Conservation (phyloP, 2,888 invertebrate genomes). For the Marronus borbonicus region DNA sequence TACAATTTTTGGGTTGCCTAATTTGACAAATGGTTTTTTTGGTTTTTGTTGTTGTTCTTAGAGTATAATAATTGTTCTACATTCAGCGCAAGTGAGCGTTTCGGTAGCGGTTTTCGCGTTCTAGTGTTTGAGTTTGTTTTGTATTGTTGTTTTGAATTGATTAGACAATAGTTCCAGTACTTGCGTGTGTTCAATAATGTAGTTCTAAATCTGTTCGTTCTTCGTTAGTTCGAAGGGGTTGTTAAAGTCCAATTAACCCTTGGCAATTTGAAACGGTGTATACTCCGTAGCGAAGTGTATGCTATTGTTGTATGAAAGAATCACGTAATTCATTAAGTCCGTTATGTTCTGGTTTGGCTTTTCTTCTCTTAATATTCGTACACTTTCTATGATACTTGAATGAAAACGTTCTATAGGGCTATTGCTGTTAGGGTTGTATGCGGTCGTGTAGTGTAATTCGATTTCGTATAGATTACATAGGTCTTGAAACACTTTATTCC, state of each 20-base stretch:
- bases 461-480: no score
- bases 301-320: no score
- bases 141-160: no score
- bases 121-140: neutral
- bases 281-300: neutral
- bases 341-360: no score
- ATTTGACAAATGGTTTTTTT: no score
- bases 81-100: no score
- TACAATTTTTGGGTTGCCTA: no score
- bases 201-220: neutral
- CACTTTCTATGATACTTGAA: no score
- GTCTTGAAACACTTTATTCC: no score
- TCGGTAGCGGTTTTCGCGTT: neutral
- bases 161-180: neutral
- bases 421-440: conserved; percentile 55
- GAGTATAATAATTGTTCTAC: no score
- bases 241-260: conserved; percentile 29
- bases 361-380: conserved; percentile 38
- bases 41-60: no score
- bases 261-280: conserved; percentile 31
- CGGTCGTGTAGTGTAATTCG: conserved; percentile 42
- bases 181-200: neutral
- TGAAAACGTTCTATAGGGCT: conserved; percentile 35
- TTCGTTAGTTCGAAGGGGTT: neutral
- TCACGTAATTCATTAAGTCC: no score